phyloP scores from a whole-genome alignment of 2,888 invertebrate species.

The Sesia apiformis region DNA sequence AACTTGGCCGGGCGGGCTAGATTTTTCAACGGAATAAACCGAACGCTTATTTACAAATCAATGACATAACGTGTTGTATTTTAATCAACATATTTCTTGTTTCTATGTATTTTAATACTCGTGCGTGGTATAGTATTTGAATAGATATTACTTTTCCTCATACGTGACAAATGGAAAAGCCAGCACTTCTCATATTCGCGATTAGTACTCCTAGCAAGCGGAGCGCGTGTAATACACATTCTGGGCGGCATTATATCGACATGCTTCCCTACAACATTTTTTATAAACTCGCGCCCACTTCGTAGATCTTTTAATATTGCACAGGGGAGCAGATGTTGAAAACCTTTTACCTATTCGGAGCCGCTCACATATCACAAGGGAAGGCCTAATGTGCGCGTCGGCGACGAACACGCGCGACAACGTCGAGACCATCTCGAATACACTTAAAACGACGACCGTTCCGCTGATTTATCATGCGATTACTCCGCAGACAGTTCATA shows the following conservation, averaged over 20 bases:
- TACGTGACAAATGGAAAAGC: conserved; percentile 7
- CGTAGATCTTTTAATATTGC: conserved; percentile 55
- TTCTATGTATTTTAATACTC: neutral
- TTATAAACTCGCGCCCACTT: conserved; percentile 48
- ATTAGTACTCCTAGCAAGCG: conserved; percentile 17
- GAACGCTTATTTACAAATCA: conserved; percentile 6
- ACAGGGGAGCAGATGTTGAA: conserved; percentile 56
- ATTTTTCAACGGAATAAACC: conserved; percentile 50
- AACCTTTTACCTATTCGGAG: conserved; percentile 49
- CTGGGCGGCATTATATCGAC: conserved; percentile 11
- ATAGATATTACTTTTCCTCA: conserved; percentile 20
- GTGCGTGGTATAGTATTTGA: neutral
- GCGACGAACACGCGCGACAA: conserved; percentile 21
- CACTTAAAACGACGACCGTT: conserved; percentile 19
- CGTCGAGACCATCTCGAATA: conserved; percentile 31
- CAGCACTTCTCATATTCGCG: neutral
- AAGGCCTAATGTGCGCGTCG: conserved; percentile 34
- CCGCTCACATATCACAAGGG: conserved; percentile 33
- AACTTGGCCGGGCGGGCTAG: conserved; percentile 46
- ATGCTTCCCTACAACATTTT: conserved; percentile 25
- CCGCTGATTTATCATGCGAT: neutral
- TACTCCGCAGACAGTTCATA: neutral
- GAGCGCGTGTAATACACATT: conserved; percentile 19
- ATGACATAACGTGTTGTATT: neutral
- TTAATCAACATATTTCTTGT: neutral